A percentile compares a stretch with the other conserved stretches of the same genome.
These are phyloP conservation scores for Pogonocichla stellata DNA, from an alignment of 2,113 vertebrate genomes.

Conservation along the genomic window DNA sequence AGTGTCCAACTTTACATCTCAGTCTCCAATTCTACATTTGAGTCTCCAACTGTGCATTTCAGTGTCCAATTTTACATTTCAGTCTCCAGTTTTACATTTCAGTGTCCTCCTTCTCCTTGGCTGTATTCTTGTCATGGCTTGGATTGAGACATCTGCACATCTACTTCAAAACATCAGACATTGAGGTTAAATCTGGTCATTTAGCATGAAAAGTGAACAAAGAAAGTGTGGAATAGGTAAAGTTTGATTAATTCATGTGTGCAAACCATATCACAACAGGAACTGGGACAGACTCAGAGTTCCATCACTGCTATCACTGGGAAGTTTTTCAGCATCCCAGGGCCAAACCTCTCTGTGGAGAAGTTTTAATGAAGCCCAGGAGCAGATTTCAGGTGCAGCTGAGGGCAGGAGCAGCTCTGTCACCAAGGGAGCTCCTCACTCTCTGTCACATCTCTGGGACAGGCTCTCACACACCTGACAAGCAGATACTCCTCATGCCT, in stretches of 20 bases:
- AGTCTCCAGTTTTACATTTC: neutral
- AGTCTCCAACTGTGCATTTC: accelerated
- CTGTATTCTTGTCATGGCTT: neutral
- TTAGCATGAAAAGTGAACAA: neutral
- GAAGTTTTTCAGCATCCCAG: neutral
- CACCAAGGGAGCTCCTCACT: neutral
- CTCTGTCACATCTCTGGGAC: neutral
- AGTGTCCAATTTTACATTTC: accelerated
- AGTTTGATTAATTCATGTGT: neutral
- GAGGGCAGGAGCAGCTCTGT: neutral
- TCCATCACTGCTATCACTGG: neutral
- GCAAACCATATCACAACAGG: neutral
- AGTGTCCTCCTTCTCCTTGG: accelerated
- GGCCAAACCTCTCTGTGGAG: accelerated
- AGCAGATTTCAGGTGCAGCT: neutral
- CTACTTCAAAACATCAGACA: neutral
- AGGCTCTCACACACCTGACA: neutral
- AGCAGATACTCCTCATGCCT: neutral
- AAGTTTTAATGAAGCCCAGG: neutral
- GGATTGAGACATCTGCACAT: neutral
- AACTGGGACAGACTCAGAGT: neutral
- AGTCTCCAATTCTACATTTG: accelerated
- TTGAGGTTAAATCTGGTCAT: neutral
- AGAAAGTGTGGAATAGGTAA: neutral
- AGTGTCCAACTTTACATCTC: accelerated